Evolutionary conservation across 2,888 invertebrate species (phyloP).

Genomic region (Pammene aurita): DNA sequence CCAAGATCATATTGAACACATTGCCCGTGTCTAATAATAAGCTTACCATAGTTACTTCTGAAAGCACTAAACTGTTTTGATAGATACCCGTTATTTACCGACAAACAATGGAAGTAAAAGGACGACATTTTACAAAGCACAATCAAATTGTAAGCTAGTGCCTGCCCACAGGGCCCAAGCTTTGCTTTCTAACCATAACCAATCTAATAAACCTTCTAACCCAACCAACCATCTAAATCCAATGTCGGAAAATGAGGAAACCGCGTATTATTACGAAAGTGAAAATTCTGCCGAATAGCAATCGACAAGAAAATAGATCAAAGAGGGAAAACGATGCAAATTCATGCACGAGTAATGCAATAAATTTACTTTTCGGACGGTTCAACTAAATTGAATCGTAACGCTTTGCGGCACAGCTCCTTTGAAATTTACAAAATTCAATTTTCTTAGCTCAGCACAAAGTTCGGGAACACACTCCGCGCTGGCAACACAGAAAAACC

Average conservation of each 20-base stretch:
- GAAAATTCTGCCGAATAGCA: slow-evolving; percentile 39
- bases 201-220: slow-evolving; percentile 24
- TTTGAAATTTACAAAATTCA: slow-evolving; percentile 69
- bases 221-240: slow-evolving; percentile 35
- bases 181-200: not conserved
- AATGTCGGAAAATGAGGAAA: slow-evolving; percentile 42
- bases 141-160: not conserved
- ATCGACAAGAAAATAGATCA: slow-evolving; percentile 66
- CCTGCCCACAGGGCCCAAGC: not conserved
- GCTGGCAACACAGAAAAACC: slow-evolving; percentile 30
- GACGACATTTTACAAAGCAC: too few relatives aligned
- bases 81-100: too few relatives aligned
- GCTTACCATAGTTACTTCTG: too few relatives aligned
- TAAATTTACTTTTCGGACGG: slow-evolving; percentile 66
- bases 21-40: too few relatives aligned
- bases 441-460: slow-evolving; percentile 62
- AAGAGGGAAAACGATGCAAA: slow-evolving; percentile 61
- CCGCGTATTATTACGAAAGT: slow-evolving; percentile 41
- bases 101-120: too few relatives aligned
- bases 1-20: too few relatives aligned
- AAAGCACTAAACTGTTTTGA: too few relatives aligned
- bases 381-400: slow-evolving; percentile 74
- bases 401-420: slow-evolving; percentile 61
- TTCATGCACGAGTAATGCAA: slow-evolving; percentile 69
- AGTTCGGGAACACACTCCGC: slow-evolving; percentile 48